Evolutionary conservation across 1,140 invertebrate genomes (phyloP).

Genomic region (Caerostris darwini): DNA sequence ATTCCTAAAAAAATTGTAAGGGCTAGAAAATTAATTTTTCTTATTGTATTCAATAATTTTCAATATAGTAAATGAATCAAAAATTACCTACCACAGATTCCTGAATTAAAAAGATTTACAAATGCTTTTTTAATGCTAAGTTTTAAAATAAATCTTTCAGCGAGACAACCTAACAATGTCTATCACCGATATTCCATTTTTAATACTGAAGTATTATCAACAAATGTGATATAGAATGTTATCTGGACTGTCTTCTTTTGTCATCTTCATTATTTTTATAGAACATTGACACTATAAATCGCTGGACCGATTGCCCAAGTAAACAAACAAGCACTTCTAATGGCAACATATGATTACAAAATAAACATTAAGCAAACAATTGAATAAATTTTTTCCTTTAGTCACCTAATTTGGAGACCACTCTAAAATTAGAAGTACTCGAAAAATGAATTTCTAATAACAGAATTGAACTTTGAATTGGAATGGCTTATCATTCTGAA

Average conservation of each 20-base stretch:
- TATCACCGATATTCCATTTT: background rate
- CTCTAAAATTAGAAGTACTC: constrained; percentile 38
- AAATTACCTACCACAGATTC: no score
- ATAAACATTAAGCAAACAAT: background rate
- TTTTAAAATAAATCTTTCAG: no score
- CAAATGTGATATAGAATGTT: background rate
- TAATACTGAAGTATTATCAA: background rate
- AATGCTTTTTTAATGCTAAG: no score
- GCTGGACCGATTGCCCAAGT: background rate
- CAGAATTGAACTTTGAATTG: constrained; percentile 23
- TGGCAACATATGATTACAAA: constrained; percentile 12
- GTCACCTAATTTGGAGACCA: background rate
- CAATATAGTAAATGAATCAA: no score
- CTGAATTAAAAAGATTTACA: no score
- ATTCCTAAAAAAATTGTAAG: no score
- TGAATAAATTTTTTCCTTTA: constrained; percentile 5
- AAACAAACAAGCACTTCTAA: background rate
- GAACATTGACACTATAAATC: background rate
- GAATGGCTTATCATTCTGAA: background rate
- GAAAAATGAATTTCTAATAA: constrained; percentile 31
- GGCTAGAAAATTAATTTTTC: no score
- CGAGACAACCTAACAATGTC: no score
- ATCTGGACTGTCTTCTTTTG: background rate
- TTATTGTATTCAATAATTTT: no score
- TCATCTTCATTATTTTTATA: constrained; percentile 13